Evolutionary conservation across 2,888 invertebrate genomes (phyloP).

Genomic region (Tenthredo notha): DNA sequence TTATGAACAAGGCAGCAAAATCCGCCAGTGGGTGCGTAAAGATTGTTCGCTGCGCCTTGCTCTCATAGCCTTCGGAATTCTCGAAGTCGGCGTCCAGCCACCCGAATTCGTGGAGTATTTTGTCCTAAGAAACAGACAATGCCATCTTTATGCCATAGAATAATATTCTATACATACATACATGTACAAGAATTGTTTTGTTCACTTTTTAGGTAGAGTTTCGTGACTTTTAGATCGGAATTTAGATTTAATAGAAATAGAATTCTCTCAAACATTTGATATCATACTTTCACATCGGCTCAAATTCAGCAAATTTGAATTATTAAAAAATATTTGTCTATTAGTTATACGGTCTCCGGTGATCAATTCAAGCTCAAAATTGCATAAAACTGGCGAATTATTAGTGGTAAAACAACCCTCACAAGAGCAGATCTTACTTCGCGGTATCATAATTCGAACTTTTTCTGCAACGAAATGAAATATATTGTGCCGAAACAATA

Average conservation of each 20-base stretch:
- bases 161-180: neutral
- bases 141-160: neutral
- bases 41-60: slow-evolving; percentile 53
- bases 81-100: slow-evolving; percentile 55
- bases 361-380: neutral
- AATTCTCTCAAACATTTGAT: neutral
- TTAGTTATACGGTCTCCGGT: neutral
- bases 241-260: neutral
- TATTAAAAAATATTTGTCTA: neutral
- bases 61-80: slow-evolving; percentile 53
- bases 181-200: neutral
- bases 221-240: neutral
- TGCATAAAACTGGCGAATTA: neutral
- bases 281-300: neutral
- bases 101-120: slow-evolving; percentile 57
- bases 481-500: neutral
- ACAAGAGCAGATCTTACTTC: neutral
- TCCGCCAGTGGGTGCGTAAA: slow-evolving; percentile 62
- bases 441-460: neutral
- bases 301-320: neutral
- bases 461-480: neutral
- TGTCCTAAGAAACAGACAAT: slow-evolving; percentile 55
- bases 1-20: slow-evolving; percentile 62
- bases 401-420: neutral
- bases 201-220: neutral